A percentile compares a stretch with the other conserved stretches of the same genome.
phyloP scores from a whole-genome alignment of 2,888 invertebrate genomes.

The Sphaeridia pumilis region DNA sequence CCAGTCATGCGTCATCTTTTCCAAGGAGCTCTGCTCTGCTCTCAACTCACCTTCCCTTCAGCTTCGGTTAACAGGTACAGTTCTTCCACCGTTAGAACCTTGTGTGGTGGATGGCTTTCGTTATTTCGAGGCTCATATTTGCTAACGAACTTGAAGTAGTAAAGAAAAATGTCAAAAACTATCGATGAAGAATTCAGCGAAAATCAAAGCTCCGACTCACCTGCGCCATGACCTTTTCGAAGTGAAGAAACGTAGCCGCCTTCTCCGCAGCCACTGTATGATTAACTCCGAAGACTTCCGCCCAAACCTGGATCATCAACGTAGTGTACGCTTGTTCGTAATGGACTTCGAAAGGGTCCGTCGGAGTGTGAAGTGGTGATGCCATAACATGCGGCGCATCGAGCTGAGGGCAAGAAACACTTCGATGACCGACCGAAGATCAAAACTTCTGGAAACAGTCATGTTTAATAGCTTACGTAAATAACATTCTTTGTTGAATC shows the following conservation, averaged over 20 bases:
- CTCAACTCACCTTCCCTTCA: slow-evolving; percentile 9
- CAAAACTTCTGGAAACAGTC: no score
- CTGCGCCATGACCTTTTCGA: slow-evolving; percentile 52
- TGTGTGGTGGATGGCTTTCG: slow-evolving; percentile 51
- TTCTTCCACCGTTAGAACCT: slow-evolving; percentile 50
- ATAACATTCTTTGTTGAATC: slow-evolving; percentile 22
- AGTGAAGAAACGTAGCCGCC: slow-evolving; percentile 50
- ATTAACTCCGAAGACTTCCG: slow-evolving; percentile 13
- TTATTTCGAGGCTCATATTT: slow-evolving; percentile 43
- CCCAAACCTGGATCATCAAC: slow-evolving; percentile 19
- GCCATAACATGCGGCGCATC: no score
- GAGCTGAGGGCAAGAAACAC: no score
- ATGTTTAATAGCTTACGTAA: slow-evolving; percentile 31
- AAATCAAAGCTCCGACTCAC: slow-evolving; percentile 40
- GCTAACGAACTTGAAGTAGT: neutral
- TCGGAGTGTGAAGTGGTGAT: no score
- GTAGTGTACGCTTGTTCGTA: slow-evolving; percentile 16
- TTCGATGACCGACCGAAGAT: no score
- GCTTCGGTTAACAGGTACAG: slow-evolving; percentile 38
- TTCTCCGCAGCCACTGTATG: slow-evolving; percentile 39
- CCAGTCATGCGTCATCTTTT: no score
- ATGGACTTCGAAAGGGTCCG: slow-evolving; percentile 5
- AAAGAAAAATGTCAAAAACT: slow-evolving; percentile 1
- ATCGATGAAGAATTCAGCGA: no score
- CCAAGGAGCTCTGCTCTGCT: neutral